Evolutionary conservation across 2,797 vertebrate genomes (phyloP).

Genomic region (Girardinus metallicus): DNA sequence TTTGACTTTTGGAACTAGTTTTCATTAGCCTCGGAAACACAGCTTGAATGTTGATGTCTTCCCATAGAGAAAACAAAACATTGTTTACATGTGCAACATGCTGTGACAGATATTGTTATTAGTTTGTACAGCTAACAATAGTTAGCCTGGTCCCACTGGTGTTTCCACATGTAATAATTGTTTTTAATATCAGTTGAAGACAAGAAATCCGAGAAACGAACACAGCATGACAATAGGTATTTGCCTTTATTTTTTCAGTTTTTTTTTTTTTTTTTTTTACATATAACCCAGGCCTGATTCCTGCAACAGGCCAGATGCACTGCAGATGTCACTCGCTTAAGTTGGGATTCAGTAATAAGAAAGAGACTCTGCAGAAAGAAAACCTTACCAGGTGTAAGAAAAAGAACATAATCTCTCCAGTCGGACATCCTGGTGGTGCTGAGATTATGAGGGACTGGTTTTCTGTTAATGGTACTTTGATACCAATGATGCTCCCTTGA

Average conservation of each 20-base stretch:
- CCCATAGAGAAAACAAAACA: neutral
- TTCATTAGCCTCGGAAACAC: neutral
- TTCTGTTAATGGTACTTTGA: neutral
- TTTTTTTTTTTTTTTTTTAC: neutral
- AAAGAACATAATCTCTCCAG: neutral
- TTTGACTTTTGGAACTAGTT: conserved; percentile 1
- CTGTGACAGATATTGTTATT: neutral
- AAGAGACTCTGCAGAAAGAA: neutral
- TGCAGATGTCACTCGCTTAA: neutral
- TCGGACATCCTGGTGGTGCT: neutral
- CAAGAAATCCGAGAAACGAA: neutral
- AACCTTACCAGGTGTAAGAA: neutral
- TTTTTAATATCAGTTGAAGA: neutral
- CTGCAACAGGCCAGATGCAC: neutral
- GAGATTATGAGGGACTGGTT: neutral
- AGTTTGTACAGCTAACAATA: neutral
- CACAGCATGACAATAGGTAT: neutral
- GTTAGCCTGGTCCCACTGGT: neutral
- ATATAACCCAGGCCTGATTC: neutral
- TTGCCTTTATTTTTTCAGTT: neutral
- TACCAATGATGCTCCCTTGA: neutral
- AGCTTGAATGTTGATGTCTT: neutral
- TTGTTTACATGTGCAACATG: neutral
- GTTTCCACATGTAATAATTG: neutral
- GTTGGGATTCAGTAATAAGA: neutral